Percentiles rank a stretch among this genome's conserved stretches.
Evolutionary conservation across 2,797 vertebrate species (phyloP).

Genomic region (Falco cherrug): DNA sequence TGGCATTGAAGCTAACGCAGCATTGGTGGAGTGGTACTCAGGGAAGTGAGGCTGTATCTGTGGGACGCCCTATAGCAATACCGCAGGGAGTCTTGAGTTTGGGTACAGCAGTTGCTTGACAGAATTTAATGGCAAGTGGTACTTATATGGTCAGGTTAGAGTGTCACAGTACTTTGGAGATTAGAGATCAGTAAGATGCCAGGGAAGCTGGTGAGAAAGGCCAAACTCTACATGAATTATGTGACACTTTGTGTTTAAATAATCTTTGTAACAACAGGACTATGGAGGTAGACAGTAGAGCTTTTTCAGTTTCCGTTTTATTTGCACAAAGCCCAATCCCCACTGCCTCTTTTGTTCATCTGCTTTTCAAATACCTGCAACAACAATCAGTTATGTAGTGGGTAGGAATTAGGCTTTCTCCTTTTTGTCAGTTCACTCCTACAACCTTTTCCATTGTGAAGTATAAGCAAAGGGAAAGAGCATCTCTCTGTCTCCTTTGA

Average conservation of each 20-base stretch:
- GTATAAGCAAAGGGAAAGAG: neutral
- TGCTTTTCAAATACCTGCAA: neutral
- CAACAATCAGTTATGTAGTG: neutral
- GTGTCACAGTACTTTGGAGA: neutral
- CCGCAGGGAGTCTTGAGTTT: accelerated
- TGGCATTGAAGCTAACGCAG: accelerated
- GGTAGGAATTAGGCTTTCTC: neutral
- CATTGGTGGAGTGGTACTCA: neutral
- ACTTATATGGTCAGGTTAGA: neutral
- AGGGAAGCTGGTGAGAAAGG: neutral
- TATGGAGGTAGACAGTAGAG: neutral
- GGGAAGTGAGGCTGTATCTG: neutral
- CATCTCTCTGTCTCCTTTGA: neutral
- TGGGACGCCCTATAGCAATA: neutral
- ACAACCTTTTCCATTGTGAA: neutral
- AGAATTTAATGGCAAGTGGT: accelerated
- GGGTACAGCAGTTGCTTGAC: neutral
- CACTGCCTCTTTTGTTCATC: neutral
- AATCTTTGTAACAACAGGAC: neutral
- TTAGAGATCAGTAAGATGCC: neutral
- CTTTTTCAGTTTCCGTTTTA: neutral
- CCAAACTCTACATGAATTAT: neutral
- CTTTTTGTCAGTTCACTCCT: neutral
- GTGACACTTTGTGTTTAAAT: neutral
- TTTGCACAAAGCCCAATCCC: neutral